These are phyloP conservation scores for Chaetophractus vellerosus DNA, from an alignment of 2,797 vertebrate species.

Conservation along the genomic window DNA sequence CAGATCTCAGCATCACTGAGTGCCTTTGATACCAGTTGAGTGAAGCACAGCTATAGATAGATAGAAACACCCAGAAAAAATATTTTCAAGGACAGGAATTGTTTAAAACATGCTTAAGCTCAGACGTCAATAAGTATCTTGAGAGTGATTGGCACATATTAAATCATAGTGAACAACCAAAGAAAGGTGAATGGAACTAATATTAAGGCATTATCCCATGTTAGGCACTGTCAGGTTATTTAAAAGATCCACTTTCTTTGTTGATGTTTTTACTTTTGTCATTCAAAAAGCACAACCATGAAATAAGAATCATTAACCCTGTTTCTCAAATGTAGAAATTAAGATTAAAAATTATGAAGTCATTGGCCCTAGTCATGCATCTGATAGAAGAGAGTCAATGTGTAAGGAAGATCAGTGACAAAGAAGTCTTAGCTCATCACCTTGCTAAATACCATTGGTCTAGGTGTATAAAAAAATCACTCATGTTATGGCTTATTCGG, in stretches of 20 bases:
- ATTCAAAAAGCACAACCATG: not conserved
- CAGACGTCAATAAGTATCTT: not conserved
- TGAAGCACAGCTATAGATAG: not conserved
- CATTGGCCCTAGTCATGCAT: not conserved
- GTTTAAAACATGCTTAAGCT: not conserved
- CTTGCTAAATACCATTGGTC: too few species aligned
- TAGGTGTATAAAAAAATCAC: not conserved
- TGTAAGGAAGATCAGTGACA: not conserved
- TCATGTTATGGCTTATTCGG: not conserved
- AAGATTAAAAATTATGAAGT: not conserved
- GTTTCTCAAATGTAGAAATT: not conserved
- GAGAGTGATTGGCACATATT: not conserved
- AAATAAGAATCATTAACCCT: not conserved
- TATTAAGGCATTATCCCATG: rapidly evolving
- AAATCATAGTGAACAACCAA: not conserved
- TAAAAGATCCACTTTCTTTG: not conserved
- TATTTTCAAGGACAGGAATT: not conserved
- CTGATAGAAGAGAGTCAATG: not conserved
- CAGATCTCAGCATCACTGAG: not conserved
- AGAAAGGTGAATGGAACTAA: not conserved
- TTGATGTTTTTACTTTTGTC: not conserved
- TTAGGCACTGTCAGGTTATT: not conserved
- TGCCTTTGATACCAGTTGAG: not conserved
- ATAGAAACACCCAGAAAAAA: not conserved
- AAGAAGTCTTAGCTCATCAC: not conserved